Percentiles rank a stretch among this genome's conserved stretches.
These are phyloP conservation scores for Triplophysa dalaica DNA, from an alignment of 2,113 vertebrate genomes.

Conservation along the genomic window DNA sequence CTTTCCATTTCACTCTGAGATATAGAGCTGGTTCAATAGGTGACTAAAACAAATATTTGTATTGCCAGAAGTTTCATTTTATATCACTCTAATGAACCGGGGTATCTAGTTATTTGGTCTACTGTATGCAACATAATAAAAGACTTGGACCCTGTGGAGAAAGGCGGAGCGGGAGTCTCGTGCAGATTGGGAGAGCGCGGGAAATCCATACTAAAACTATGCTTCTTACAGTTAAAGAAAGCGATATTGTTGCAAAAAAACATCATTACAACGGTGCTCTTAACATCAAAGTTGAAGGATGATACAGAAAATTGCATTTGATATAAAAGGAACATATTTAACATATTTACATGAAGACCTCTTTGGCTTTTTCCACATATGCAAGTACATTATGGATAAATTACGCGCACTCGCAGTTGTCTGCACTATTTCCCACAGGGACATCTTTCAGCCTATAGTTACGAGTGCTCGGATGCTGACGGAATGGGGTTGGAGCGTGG, in stretches of 20 bases:
- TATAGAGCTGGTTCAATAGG: no score
- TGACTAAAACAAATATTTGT: neutral
- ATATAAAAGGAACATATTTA: neutral
- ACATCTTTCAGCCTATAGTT: neutral
- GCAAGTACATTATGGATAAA: neutral
- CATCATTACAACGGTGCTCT: neutral
- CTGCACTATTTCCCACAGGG: neutral
- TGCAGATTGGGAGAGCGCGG: neutral
- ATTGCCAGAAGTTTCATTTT: neutral
- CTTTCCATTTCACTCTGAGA: no score
- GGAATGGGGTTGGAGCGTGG: neutral
- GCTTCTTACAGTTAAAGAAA: neutral
- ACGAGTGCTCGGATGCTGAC: slow-evolving; percentile 1
- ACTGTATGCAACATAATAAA: neutral
- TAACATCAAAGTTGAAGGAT: neutral
- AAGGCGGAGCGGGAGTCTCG: neutral
- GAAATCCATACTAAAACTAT: neutral
- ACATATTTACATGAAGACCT: neutral
- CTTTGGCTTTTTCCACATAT: neutral
- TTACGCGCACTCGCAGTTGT: neutral
- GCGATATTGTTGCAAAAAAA: neutral
- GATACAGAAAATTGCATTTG: neutral
- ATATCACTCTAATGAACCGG: neutral
- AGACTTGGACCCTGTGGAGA: neutral
- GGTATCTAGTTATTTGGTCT: neutral